Base-by-base conservation (phyloP, 2,888 invertebrate genomes). In the Heliconius hortense region DNA sequence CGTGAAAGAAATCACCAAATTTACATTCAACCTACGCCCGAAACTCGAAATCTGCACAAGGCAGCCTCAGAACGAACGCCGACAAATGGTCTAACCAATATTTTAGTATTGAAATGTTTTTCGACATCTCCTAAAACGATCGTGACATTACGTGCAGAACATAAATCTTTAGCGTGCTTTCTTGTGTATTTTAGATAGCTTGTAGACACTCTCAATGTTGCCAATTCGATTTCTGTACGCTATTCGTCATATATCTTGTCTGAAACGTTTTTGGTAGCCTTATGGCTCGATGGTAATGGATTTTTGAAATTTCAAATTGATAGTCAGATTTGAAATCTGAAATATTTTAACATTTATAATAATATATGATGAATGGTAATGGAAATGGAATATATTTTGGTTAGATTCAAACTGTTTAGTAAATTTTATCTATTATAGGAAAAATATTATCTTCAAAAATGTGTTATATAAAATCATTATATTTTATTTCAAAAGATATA, bases 51-150 rank as follows among this genome's bases (percentile, higher is more conserved):
- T 71, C 59, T 26, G 39, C n/a, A 18, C 18, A 10, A 70, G 60
- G 59, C 56, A 39, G 64, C 64, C n/a, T 15, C 24, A 28, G n/a
- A 56, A 73, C 59, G 21, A 31, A 67, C 35, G 60, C 64, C 62
- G 74, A 76, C 74, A 76, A 76, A 78, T 78, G 28, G 62, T 62
- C 66, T 8, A 64, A 62, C 48, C 66, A 75, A 78, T 67, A 76
- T 76, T 75, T 78, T 53, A 72, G 72, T 71, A 74, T 70, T 73
- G 60, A 78, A 76, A 78, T 73, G 70, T 78, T 78, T 76, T 70
- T 60, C 66, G 28, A 62, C 56, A 39, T 59, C 31, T 73, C 28
- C 43, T 31, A 59, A 74, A 76, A 43, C 75, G 71, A 72, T 74
- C 74, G 64, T 15, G 59, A 72, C 69, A 73, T 73, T 73, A 71